Evolutionary conservation across 2,113 vertebrate genomes (phyloP).

Genomic region (Mellivora capensis): DNA sequence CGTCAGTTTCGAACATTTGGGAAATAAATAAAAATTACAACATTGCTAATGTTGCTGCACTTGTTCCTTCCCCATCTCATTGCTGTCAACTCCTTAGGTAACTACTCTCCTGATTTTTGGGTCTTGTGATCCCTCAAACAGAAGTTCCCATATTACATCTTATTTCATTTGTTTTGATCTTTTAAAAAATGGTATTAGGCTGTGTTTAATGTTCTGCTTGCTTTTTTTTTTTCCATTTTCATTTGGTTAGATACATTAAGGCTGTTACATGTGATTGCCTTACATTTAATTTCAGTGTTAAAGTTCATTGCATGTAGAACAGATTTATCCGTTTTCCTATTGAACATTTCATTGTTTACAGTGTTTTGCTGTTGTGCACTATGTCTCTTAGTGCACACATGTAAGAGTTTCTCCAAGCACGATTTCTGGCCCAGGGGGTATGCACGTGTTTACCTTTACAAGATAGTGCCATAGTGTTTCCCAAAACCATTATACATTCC

Average conservation of each 20-base stretch:
- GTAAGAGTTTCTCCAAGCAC: background rate
- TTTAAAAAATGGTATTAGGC: background rate
- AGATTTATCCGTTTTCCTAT: background rate
- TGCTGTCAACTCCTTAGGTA: background rate
- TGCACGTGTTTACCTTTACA: background rate
- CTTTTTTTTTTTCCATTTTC: background rate
- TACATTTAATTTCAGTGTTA: background rate
- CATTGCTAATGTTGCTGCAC: background rate
- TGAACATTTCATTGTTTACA: background rate
- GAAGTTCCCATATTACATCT: background rate
- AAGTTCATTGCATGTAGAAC: background rate
- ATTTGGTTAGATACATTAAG: background rate
- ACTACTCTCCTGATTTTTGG: background rate
- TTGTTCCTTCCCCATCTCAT: background rate
- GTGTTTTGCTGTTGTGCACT: background rate
- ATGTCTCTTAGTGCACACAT: fast-evolving
- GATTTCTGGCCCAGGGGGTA: background rate
- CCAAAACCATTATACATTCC: background rate
- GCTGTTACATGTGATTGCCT: background rate
- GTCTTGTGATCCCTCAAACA: background rate
- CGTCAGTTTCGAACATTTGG: background rate
- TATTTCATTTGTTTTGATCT: background rate
- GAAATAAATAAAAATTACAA: background rate
- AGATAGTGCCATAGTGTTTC: background rate
- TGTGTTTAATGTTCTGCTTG: background rate